Evolutionary conservation across 2,888 invertebrate species (phyloP).

Genomic region (Spilarctia lutea): DNA sequence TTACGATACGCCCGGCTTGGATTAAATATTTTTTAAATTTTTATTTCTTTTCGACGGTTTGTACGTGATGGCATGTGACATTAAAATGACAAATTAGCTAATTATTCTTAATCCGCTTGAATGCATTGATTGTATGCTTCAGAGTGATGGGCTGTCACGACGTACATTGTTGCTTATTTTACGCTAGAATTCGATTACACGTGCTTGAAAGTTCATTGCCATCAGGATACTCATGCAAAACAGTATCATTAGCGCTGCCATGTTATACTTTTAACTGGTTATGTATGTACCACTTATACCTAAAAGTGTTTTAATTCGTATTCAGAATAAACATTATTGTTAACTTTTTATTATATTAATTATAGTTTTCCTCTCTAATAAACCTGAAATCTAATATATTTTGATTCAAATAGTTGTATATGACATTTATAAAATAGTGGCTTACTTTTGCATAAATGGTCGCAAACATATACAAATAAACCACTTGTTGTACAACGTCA

Average conservation of each 20-base stretch:
- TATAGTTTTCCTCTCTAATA: too few species aligned
- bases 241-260: conserved; percentile 27
- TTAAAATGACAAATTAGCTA: conserved; percentile 86
- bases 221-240: conserved; percentile 43
- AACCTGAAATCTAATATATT: not conserved
- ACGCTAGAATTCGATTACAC: conserved; percentile 56
- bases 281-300: conserved; percentile 12
- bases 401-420: not conserved
- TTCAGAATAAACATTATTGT: not conserved
- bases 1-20: conserved; percentile 81
- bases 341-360: conserved; percentile 1
- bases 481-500: not conserved
- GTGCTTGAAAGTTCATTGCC: conserved; percentile 66
- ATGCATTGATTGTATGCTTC: conserved; percentile 73
- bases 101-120: conserved; percentile 84
- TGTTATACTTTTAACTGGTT: conserved; percentile 15
- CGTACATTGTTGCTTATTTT: conserved; percentile 60
- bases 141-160: conserved; percentile 74
- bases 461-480: not conserved
- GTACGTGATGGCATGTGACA: conserved; percentile 86
- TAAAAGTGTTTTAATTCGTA: conserved; percentile 5
- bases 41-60: conserved; percentile 69
- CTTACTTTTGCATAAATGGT: not conserved
- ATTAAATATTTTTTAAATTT: conserved; percentile 82
- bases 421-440: not conserved